Evolutionary conservation across 2,113 vertebrate genomes (phyloP).

Genomic region (Calyptommatus sinebrachiatus): DNA sequence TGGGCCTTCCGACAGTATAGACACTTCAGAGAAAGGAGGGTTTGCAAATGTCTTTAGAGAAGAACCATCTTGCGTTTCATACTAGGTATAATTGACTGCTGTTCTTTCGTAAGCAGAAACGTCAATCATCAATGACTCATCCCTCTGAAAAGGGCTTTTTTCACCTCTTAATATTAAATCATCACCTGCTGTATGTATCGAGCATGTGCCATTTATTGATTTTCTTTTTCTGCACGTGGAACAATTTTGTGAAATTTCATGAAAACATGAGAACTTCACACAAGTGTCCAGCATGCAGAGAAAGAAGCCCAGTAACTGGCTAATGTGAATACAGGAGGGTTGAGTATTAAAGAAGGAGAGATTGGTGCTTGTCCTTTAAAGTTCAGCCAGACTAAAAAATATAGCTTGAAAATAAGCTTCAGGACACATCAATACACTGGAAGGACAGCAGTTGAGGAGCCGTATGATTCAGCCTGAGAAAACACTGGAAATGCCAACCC

Average conservation of each 20-base stretch:
- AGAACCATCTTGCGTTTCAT: not conserved
- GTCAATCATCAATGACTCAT: not conserved
- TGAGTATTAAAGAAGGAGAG: not conserved
- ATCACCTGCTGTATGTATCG: not conserved
- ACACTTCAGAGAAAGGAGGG: not conserved
- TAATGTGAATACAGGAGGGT: too few species aligned
- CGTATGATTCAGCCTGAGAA: not conserved
- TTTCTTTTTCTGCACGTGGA: not conserved
- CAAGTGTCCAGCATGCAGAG: too few species aligned
- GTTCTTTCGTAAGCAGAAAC: not conserved
- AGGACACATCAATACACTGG: not conserved
- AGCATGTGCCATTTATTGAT: not conserved
- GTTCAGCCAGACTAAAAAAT: not conserved
- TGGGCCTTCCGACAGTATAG: too few species aligned
- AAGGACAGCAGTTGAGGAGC: too few species aligned
- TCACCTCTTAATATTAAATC: conserved; percentile 16
- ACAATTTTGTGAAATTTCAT: not conserved
- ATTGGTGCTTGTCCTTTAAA: not conserved
- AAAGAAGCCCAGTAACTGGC: too few species aligned
- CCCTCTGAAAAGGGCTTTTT: not conserved
- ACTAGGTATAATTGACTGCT: not conserved
- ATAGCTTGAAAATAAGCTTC: not conserved
- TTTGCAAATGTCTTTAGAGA: not conserved
- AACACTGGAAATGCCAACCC: not conserved
- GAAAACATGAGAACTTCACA: not conserved